A percentile compares a stretch with the other conserved stretches of the same genome.
phyloP scores from a whole-genome alignment of 53 echinoderm and acorn worm genomes.

The Paracentrotus lividus region DNA sequence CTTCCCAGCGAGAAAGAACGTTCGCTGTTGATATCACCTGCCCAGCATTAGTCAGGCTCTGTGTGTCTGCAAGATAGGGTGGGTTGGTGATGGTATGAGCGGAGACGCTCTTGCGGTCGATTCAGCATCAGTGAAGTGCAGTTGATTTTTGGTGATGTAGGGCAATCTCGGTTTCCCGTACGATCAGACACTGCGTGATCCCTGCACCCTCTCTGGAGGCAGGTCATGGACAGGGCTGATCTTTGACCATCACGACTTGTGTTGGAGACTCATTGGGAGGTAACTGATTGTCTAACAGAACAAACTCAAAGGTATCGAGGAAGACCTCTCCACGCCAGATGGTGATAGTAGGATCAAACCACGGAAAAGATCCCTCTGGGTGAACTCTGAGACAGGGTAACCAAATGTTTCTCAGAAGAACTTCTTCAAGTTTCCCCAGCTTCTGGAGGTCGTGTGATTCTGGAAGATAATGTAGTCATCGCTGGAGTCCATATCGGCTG shows the following conservation, averaged over 20 bases:
- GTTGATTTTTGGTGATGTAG: slow-evolving; percentile 83
- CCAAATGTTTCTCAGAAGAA: slow-evolving; percentile 86
- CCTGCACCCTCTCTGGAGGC: slow-evolving; percentile 76
- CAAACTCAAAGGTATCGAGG: slow-evolving; percentile 84
- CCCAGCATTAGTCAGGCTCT: slow-evolving; percentile 91
- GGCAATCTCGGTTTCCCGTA: slow-evolving; percentile 90
- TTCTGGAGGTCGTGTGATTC: slow-evolving; percentile 76
- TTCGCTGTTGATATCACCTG: slow-evolving; percentile 84
- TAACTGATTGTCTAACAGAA: slow-evolving; percentile 84
- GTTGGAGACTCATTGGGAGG: slow-evolving; percentile 90
- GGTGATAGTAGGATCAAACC: slow-evolving; percentile 96
- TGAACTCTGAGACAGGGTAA: slow-evolving; percentile 93
- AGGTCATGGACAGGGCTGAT: slow-evolving; percentile 90
- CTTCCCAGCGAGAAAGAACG: slow-evolving; percentile 82
- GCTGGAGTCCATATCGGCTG: slow-evolving; percentile 89
- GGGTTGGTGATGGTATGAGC: slow-evolving; percentile 95
- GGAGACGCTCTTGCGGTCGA: slow-evolving; percentile 78
- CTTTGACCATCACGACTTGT: slow-evolving; percentile 81
- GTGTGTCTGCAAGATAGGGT: slow-evolving; percentile 83
- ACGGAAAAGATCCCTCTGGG: slow-evolving; percentile 87
- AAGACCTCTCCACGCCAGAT: slow-evolving; percentile 93
- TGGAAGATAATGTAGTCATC: slow-evolving; percentile 92
- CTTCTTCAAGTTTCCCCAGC: slow-evolving; percentile 90
- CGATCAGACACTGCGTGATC: slow-evolving; percentile 69
- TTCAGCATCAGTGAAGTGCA: slow-evolving; percentile 90